Evolutionary conservation across 2,888 invertebrate genomes (phyloP), one percentile per base, ranked within the genome.

Genomic region (Norana najaformis): DNA sequence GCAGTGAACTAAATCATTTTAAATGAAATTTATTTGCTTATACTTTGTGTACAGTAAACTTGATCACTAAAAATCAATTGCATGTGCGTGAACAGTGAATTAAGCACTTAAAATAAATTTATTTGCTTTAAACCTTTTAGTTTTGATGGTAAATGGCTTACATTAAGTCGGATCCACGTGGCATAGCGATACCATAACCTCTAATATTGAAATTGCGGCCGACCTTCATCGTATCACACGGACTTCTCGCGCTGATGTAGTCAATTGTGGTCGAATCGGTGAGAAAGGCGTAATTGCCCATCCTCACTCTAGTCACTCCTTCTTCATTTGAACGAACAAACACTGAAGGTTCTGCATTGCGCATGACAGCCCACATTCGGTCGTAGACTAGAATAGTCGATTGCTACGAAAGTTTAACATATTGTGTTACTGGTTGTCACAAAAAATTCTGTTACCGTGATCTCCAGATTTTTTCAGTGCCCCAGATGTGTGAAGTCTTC

Each of bases 331-430:
- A 39, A 30, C 47, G 53, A 14, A 97, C 97, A 94, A 98, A 97
- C 13, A 98, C 97, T 6, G 94, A 93, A 93, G 97, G 97, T 93
- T 97, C 96, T 92, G 97, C 96, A 14, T 97, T 96, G 93, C 97
- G 97, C 98, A 98, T 98, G 94, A 97, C 98, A 93, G 97, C 97
- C 97, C 97, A 98, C 98, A 98, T 98, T 95, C 97, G 97, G 93
- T 97, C 97, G 95, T 97, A 98, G n/a, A 97, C 96, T 88, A 97
- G 96, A 93, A 97, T 97, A 94, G 97, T 97, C 6, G 98, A 97
- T 94, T 96, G 96, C 97, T 98, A 95, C 6, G 88, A 82, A 82
- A 83, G 23, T 69, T 47, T n/a, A 69, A 69, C n/a, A n/a, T n/a
- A 69, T 69, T 30, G 0, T 69, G 30, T n/a, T n/a, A n/a, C n/a